A percentile compares a stretch with the other conserved stretches of the same genome.
Evolutionary conservation across 53 echinoderm and acorn worm species (phyloP).

Genomic region (Holothuria scabra): DNA sequence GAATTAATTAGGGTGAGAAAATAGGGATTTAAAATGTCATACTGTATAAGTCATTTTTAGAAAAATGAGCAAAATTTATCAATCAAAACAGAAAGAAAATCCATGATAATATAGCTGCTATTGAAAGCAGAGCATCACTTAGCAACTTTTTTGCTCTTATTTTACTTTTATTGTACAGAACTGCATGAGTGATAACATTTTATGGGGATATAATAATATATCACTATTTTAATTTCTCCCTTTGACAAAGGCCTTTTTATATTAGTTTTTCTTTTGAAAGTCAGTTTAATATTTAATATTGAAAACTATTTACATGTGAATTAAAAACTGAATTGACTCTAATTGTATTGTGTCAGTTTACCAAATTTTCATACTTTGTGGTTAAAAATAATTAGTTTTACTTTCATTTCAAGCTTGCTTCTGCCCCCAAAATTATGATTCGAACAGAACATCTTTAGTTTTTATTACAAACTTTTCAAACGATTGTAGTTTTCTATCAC

Average conservation of each 20-base stretch:
- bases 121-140: too few species aligned
- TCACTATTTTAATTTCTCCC: conserved; percentile 33
- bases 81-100: too few species aligned
- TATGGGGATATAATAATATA: background rate
- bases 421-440: too few species aligned
- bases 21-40: too few species aligned
- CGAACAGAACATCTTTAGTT: background rate
- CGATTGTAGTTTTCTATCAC: conserved; percentile 19
- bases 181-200: background rate
- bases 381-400: conserved; percentile 44
- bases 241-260: conserved; percentile 23
- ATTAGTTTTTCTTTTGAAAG: conserved; percentile 12
- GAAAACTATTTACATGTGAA: conserved; percentile 18
- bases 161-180: background rate
- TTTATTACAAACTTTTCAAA: conserved; percentile 34
- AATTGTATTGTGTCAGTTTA: conserved; percentile 16
- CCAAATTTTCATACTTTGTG: conserved; percentile 31
- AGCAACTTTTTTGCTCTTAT: background rate
- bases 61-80: too few species aligned
- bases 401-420: conserved; percentile 2
- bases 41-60: too few species aligned
- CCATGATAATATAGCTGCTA: too few species aligned
- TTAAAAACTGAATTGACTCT: conserved; percentile 21
- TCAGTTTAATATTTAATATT: conserved; percentile 45
- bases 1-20: too few species aligned